phyloP scores from a whole-genome alignment of 2,797 vertebrate species.

The Percopsis omiscomaycus region DNA sequence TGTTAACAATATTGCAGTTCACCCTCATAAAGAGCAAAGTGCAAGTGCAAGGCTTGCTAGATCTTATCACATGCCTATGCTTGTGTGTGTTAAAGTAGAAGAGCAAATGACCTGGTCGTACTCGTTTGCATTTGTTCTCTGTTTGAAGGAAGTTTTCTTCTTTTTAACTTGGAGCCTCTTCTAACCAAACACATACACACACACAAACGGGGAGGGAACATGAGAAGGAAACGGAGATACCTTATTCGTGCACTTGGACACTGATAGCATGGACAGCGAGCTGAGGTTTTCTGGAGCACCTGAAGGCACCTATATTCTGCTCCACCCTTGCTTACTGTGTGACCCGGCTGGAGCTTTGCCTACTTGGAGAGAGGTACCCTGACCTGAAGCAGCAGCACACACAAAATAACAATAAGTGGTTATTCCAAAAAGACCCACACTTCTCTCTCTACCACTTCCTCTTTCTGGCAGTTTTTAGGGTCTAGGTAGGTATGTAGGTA shows the following conservation, averaged over 20 bases:
- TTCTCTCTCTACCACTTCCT: conserved; percentile 15
- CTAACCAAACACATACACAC: background rate
- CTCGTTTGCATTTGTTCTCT: background rate
- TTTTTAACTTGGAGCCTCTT: background rate
- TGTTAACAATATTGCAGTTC: conserved; percentile 24
- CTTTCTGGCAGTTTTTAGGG: background rate
- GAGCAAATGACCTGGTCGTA: background rate
- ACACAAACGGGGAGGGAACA: conserved; percentile 25
- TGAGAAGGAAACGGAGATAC: conserved; percentile 21
- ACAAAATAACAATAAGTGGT: too few relatives aligned
- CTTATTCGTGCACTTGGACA: conserved; percentile 23
- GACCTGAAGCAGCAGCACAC: background rate
- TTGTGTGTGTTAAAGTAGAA: conserved; percentile 6
- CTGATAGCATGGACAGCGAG: conserved; percentile 37
- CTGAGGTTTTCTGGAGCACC: conserved; percentile 12
- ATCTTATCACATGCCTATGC: conserved; percentile 2
- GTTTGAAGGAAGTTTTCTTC: background rate
- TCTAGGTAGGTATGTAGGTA: too few relatives aligned
- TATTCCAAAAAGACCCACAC: too few relatives aligned
- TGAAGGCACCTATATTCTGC: conserved; percentile 18
- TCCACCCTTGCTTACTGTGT: conserved; percentile 20
- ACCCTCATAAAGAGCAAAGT: conserved; percentile 8
- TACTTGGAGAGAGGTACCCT: conserved; percentile 33
- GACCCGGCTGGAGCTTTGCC: conserved; percentile 10
- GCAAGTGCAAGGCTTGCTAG: conserved; percentile 39